Evolutionary conservation across 2,888 invertebrate species (phyloP).

Genomic region (Parochlus steinenii): DNA sequence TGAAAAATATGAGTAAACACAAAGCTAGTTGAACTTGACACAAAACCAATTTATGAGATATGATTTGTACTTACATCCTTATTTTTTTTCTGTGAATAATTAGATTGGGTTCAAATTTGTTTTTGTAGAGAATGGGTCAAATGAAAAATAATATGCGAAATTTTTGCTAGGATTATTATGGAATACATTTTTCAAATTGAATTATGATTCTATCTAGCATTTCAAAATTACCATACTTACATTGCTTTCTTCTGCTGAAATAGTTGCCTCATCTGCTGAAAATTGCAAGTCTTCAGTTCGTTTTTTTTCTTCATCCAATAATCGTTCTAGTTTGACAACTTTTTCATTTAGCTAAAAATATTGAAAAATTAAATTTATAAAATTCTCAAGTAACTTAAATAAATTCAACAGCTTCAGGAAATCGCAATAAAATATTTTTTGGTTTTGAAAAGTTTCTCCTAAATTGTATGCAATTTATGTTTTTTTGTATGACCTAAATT

Average conservation of each 20-base stretch:
- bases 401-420: too few species aligned
- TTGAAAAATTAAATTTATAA: conserved; percentile 8
- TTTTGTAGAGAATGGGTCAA: not conserved
- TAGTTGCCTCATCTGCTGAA: conserved; percentile 78
- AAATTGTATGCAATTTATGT: too few species aligned
- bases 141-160: not conserved
- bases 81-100: not conserved
- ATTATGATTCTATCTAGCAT: not conserved
- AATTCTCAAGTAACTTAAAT: too few species aligned
- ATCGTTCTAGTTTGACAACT: conserved; percentile 39
- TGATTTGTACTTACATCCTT: not conserved
- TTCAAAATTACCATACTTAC: conserved; percentile 34
- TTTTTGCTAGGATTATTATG: not conserved
- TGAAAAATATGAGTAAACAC: too few species aligned
- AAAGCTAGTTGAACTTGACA: too few species aligned
- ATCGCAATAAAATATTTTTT: too few species aligned
- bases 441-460: too few species aligned
- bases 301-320: conserved; percentile 60
- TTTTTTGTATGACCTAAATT: too few species aligned
- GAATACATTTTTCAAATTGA: not conserved
- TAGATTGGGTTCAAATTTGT: conserved; percentile 1
- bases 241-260: conserved; percentile 76
- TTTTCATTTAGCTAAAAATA: conserved; percentile 34
- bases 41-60: too few species aligned
- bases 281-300: conserved; percentile 83